These are phyloP conservation scores for Bucorvus abyssinicus DNA, from an alignment of 2,797 vertebrate species.

Conservation along the genomic window DNA sequence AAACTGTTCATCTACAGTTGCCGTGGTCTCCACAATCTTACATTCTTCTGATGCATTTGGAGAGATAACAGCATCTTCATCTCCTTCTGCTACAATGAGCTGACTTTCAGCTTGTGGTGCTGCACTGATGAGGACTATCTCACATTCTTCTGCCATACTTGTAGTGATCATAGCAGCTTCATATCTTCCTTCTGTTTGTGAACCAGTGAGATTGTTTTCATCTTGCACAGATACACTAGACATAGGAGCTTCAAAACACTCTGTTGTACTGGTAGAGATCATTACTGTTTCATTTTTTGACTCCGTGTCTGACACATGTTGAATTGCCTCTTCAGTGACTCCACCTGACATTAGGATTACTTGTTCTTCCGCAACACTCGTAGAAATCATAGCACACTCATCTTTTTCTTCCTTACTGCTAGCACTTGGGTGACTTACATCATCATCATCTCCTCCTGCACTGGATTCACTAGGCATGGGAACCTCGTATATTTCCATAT, in stretches of 20 bases:
- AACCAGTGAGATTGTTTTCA: neutral
- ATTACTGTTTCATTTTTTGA: slow-evolving; percentile 63
- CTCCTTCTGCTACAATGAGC: neutral
- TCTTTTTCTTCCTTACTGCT: slow-evolving; percentile 75
- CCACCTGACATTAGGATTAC: slow-evolving; percentile 54
- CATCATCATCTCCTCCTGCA: neutral
- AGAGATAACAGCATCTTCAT: slow-evolving; percentile 45
- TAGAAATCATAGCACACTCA: slow-evolving; percentile 78
- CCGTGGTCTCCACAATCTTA: neutral
- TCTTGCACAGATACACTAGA: slow-evolving; percentile 59
- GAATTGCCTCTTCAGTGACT: neutral
- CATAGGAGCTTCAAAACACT: slow-evolving; percentile 71
- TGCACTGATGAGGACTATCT: slow-evolving; percentile 60
- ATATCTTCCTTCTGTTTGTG: slow-evolving; percentile 35
- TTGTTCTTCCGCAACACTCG: slow-evolving; percentile 73
- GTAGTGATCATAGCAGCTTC: slow-evolving; percentile 71
- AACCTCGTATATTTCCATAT: slow-evolving; percentile 50
- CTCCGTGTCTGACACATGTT: neutral
- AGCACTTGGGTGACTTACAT: slow-evolving; percentile 41
- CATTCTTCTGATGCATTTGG: slow-evolving; percentile 65
- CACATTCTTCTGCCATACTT: slow-evolving; percentile 69
- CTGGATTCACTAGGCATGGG: slow-evolving; percentile 70
- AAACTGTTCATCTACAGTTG: neutral
- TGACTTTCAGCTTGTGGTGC: slow-evolving; percentile 16
- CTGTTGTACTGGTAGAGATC: slow-evolving; percentile 76